phyloP scores from a whole-genome alignment of 2,888 invertebrate genomes.

The Euproctis similis region DNA sequence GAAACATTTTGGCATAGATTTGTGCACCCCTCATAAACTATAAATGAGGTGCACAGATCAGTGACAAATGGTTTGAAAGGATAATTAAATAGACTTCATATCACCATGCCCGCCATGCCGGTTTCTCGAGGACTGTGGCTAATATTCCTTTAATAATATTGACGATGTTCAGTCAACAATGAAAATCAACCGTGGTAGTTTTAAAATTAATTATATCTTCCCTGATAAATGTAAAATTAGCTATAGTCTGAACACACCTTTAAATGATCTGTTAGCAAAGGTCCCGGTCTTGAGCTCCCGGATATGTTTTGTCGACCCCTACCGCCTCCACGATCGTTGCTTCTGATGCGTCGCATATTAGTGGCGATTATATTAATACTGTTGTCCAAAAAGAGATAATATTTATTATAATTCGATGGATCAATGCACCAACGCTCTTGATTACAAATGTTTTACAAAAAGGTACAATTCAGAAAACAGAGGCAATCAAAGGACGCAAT shows the following conservation, averaged over 20 bases:
- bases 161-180: no score
- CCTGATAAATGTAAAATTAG: background rate
- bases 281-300: no score
- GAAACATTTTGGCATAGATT: background rate
- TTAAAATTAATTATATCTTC: background rate
- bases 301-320: conserved; percentile 1
- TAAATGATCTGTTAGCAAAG: conserved; percentile 34
- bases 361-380: no score
- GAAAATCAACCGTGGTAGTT: background rate
- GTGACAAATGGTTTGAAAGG: background rate
- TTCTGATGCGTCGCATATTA: conserved; percentile 16
- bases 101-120: background rate
- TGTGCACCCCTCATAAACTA: background rate
- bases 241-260: conserved; percentile 15
- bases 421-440: background rate
- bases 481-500: no score
- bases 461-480: no score
- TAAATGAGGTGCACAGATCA: no score
- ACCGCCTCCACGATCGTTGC: conserved; percentile 2
- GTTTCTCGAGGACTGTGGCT: background rate
- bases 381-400: no score
- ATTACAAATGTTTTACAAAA: no score
- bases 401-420: no score
- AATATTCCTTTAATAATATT: background rate
- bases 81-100: background rate